These are phyloP conservation scores for Cotesia congregata DNA, from an alignment of 2,888 invertebrate genomes.

Conservation along the genomic window DNA sequence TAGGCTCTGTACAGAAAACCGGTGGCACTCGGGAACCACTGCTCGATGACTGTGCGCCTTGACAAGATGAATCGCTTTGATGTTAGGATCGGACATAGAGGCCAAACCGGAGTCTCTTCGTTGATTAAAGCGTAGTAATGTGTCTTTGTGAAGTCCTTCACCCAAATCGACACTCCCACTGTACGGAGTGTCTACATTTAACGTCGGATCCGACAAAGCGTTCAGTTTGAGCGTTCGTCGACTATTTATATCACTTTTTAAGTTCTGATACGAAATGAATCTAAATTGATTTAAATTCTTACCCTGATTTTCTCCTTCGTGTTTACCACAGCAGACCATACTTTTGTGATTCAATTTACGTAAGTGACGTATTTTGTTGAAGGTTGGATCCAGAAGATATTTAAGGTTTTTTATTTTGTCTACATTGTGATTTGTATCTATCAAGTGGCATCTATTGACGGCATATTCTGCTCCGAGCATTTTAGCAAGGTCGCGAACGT, in stretches of 20 bases:
- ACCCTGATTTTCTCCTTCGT: conserved; percentile 42
- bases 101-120: conserved; percentile 58
- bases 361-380: conserved; percentile 64
- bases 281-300: conserved; percentile 54
- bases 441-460: conserved; percentile 61
- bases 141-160: conserved; percentile 45
- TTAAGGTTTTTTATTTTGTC: conserved; percentile 64
- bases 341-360: conserved; percentile 60
- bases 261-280: conserved; percentile 65
- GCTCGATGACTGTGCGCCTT: conserved; percentile 44
- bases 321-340: conserved; percentile 47
- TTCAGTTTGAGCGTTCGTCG: conserved; percentile 56
- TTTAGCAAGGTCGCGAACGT: conserved; percentile 63
- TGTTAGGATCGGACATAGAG: conserved; percentile 65
- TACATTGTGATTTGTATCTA: conserved; percentile 66
- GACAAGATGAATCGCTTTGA: conserved; percentile 53
- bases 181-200: conserved; percentile 54
- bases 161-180: conserved; percentile 45
- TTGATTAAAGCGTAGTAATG: conserved; percentile 36
- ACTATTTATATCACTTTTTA: conserved; percentile 56
- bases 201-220: conserved; percentile 63
- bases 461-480: conserved; percentile 66
- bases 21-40: conserved; percentile 37
- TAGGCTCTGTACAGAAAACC: conserved; percentile 59
- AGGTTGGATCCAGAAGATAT: conserved; percentile 64